These are phyloP conservation scores for Eudemis profundana DNA, from an alignment of 2,888 invertebrate species.

Conservation along the genomic window DNA sequence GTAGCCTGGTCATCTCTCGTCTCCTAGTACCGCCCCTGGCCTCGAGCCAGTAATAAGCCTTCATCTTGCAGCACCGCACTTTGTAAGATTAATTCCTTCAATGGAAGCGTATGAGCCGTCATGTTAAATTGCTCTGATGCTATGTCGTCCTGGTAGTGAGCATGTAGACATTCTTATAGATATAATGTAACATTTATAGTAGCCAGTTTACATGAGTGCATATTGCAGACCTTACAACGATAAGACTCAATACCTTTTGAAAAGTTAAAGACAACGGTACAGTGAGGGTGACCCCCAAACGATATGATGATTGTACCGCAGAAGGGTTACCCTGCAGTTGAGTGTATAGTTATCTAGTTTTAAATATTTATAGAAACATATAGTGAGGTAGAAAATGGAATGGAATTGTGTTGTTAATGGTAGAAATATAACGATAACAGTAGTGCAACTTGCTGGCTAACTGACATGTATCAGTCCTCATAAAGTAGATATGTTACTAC, in stretches of 20 bases:
- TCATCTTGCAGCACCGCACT: slow-evolving; percentile 22
- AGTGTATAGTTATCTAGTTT: too few relatives aligned
- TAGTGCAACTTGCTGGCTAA: neutral
- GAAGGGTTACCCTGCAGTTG: too few relatives aligned
- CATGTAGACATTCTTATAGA: slow-evolving; percentile 18
- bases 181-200: slow-evolving; percentile 8
- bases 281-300: too few relatives aligned
- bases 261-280: too few relatives aligned
- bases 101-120: slow-evolving; percentile 22
- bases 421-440: neutral
- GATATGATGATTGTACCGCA: too few relatives aligned
- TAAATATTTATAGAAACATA: neutral
- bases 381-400: neutral
- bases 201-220: slow-evolving; percentile 3
- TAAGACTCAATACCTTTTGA: too few relatives aligned
- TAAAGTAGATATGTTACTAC: neutral
- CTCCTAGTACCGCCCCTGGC: slow-evolving; percentile 62
- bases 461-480: neutral
- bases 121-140: slow-evolving; percentile 2
- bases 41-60: slow-evolving; percentile 47
- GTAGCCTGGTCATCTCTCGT: slow-evolving; percentile 56
- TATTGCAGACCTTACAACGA: too few relatives aligned
- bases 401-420: neutral
- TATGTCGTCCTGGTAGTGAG: slow-evolving; percentile 31
- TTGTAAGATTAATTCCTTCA: slow-evolving; percentile 44